A percentile compares a stretch with the other conserved stretches of the same genome.
Conservation (phyloP, 2,888 invertebrate genomes). For the Celastrina argiolus region DNA sequence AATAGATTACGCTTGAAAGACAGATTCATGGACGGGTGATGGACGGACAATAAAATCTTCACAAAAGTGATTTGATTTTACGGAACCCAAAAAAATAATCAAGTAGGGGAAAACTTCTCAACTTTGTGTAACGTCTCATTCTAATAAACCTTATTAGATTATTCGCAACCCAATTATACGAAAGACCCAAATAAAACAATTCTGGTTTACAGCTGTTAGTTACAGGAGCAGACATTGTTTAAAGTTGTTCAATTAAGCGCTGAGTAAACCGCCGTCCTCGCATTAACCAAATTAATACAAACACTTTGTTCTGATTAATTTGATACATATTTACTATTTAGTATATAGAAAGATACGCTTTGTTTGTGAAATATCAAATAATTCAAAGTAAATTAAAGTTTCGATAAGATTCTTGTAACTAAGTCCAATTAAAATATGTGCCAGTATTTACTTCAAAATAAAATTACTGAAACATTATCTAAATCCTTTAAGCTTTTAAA, state of each 20-base stretch:
- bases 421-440: neutral
- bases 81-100: neutral
- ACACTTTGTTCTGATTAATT: constrained; percentile 24
- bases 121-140: too few species aligned
- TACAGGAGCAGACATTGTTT: constrained; percentile 58
- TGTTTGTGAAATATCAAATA: too few species aligned
- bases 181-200: constrained; percentile 56
- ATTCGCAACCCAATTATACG: constrained; percentile 29
- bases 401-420: too few species aligned
- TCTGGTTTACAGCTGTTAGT: constrained; percentile 56
- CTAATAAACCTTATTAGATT: constrained; percentile 7
- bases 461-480: neutral
- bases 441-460: neutral
- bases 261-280: constrained; percentile 37
- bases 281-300: constrained; percentile 29
- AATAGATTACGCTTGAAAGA: too few species aligned
- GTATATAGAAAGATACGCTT: neutral
- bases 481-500: neutral
- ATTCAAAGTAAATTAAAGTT: neutral
- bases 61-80: too few species aligned
- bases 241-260: constrained; percentile 45
- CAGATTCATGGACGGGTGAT: too few species aligned
- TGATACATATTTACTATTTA: neutral
- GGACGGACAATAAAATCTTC: too few species aligned
- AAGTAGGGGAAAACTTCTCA: neutral